Conservation (phyloP, 2,797 vertebrate genomes). For the Forpus xanthops region DNA sequence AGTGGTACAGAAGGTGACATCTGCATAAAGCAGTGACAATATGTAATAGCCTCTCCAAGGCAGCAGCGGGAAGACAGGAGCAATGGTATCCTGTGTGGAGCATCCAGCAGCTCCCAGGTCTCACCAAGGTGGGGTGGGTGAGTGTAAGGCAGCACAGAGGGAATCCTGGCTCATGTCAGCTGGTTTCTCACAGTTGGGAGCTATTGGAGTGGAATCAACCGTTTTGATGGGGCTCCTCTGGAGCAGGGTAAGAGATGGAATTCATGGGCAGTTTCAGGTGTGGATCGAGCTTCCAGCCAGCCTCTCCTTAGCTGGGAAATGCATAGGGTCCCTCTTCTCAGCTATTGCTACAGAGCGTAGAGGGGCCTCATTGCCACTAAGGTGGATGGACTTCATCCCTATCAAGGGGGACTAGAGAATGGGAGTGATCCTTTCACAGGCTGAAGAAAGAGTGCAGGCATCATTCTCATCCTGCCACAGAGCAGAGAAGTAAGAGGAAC, state of each 20-base stretch:
- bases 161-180: not conserved
- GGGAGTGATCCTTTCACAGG: not conserved
- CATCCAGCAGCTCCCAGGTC: not conserved
- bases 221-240: not conserved
- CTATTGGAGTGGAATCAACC: not conserved
- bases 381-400: not conserved
- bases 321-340: not conserved
- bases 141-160: not conserved
- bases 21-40: not conserved
- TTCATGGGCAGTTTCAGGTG: not conserved
- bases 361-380: not conserved
- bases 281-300: not conserved
- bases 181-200: not conserved
- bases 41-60: not conserved
- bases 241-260: not conserved
- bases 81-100: rapidly evolving
- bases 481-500: not conserved
- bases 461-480: not conserved
- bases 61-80: not conserved
- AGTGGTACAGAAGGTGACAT: not conserved
- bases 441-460: not conserved
- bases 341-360: not conserved
- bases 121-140: not conserved
- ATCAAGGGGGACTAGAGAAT: not conserved
- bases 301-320: not conserved